phyloP scores from a whole-genome alignment of 2,888 invertebrate species.

The Onthophagus sagittarius region DNA sequence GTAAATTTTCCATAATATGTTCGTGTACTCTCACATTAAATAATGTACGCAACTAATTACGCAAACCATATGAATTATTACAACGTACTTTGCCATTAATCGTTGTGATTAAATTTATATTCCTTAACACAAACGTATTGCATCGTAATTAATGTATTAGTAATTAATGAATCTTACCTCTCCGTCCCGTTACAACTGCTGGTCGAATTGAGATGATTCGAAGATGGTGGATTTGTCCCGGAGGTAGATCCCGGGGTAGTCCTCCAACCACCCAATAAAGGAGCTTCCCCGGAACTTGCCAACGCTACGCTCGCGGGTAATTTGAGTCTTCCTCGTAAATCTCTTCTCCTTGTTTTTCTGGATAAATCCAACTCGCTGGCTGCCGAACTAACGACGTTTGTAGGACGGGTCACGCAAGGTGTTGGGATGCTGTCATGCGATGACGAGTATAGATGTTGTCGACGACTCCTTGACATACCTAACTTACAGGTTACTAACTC shows the following conservation, averaged over 20 bases:
- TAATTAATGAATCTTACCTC: constrained; percentile 50
- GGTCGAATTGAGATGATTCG: constrained; percentile 59
- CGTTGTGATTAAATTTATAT: too few relatives aligned
- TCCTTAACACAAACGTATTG: too few relatives aligned
- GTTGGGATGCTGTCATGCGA: constrained; percentile 71
- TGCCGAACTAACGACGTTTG: constrained; percentile 59
- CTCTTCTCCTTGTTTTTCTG: constrained; percentile 64
- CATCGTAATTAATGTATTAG: too few relatives aligned
- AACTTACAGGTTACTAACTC: constrained; percentile 79
- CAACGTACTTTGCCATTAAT: too few relatives aligned
- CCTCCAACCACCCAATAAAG: constrained; percentile 66
- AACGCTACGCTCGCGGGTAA: constrained; percentile 56
- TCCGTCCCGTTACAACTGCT: constrained; percentile 66
- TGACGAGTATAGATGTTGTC: constrained; percentile 64
- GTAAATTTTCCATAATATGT: too few relatives aligned
- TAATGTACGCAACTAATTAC: too few relatives aligned
- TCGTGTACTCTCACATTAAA: too few relatives aligned
- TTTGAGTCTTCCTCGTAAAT: constrained; percentile 59
- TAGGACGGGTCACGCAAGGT: constrained; percentile 53
- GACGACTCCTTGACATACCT: constrained; percentile 55
- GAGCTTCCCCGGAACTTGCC: constrained; percentile 71
- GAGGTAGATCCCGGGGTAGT: constrained; percentile 54
- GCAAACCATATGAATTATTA: too few relatives aligned
- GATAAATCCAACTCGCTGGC: constrained; percentile 77
- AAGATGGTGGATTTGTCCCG: constrained; percentile 54